Conservation (phyloP, 30 jellyfish, hydroid and myxozoan species). For the Hydra vulgaris region DNA sequence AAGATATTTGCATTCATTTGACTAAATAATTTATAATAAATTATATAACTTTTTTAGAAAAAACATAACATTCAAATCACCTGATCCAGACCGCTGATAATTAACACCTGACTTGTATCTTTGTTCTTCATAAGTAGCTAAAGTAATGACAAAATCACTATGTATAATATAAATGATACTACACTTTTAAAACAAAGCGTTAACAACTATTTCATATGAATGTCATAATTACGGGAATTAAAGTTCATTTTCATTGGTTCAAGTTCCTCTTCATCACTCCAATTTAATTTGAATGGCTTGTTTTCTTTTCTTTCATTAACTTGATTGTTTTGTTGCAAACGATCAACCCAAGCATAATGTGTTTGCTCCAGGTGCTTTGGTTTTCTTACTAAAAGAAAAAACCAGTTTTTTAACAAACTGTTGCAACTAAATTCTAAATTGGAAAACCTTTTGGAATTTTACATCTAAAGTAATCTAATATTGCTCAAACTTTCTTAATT, state of each 20-base stretch:
- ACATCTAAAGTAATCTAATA: too few species aligned
- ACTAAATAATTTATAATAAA: too few species aligned
- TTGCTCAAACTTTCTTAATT: too few species aligned
- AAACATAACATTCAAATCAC: not conserved
- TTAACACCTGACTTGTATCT: not conserved
- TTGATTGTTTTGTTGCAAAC: slow-evolving; percentile 2
- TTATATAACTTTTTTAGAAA: not conserved
- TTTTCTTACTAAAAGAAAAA: not conserved
- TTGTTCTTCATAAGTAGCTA: not conserved
- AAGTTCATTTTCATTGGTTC: slow-evolving; percentile 77
- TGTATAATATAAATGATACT: not conserved
- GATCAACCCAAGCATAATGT: slow-evolving; percentile 14
- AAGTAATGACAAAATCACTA: not conserved
- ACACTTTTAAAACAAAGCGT: too few species aligned
- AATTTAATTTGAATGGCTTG: slow-evolving; percentile 9
- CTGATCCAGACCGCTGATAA: not conserved
- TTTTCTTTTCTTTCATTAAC: not conserved
- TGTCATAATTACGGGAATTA: slow-evolving; percentile 2
- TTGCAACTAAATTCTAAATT: too few species aligned
- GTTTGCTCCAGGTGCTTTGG: not conserved
- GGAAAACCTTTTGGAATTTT: too few species aligned
- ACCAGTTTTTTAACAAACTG: too few species aligned
- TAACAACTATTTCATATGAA: too few species aligned
- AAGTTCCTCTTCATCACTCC: slow-evolving; percentile 52
- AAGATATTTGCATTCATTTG: too few species aligned